These are phyloP conservation scores for Callinectes sapidus DNA, from an alignment of 2,888 invertebrate genomes.

Conservation along the genomic window DNA sequence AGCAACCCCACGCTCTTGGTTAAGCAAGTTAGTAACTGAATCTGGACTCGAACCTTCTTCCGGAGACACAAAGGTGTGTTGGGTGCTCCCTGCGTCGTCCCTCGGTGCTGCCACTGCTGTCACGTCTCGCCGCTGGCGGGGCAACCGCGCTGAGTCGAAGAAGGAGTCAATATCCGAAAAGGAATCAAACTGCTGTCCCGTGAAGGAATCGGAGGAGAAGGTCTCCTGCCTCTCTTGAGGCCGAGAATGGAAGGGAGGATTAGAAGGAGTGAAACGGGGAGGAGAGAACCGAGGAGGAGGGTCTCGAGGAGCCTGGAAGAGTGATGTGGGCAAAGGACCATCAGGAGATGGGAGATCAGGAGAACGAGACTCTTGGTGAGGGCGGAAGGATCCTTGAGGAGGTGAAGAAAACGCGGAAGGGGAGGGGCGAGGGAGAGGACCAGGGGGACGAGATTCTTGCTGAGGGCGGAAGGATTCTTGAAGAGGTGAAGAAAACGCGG, in stretches of 20 bases:
- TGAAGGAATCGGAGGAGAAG: conserved; percentile 54
- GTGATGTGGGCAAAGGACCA: neutral
- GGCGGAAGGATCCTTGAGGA: neutral
- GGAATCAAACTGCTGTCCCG: conserved; percentile 57
- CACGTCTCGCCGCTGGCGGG: conserved; percentile 57
- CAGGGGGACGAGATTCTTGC: neutral
- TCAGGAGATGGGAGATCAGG: neutral
- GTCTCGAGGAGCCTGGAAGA: neutral
- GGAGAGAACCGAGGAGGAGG: neutral
- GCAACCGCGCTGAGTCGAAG: conserved; percentile 49
- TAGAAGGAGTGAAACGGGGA: conserved; percentile 8
- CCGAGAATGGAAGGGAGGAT: neutral
- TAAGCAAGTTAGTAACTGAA: conserved; percentile 44
- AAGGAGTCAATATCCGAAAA: conserved; percentile 51
- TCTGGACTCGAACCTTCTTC: conserved; percentile 44
- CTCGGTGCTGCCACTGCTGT: neutral
- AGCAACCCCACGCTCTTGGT: conserved; percentile 36
- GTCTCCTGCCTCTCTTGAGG: conserved; percentile 17
- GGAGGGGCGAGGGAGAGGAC: neutral
- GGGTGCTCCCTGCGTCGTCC: conserved; percentile 30
- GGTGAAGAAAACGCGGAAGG: neutral
- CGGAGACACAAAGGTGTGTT: conserved; percentile 18
- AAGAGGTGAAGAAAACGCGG: neutral
- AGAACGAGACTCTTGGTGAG: neutral
- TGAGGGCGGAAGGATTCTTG: neutral